phyloP scores from a whole-genome alignment of 2,113 vertebrate species.

The Arenaria interpres region DNA sequence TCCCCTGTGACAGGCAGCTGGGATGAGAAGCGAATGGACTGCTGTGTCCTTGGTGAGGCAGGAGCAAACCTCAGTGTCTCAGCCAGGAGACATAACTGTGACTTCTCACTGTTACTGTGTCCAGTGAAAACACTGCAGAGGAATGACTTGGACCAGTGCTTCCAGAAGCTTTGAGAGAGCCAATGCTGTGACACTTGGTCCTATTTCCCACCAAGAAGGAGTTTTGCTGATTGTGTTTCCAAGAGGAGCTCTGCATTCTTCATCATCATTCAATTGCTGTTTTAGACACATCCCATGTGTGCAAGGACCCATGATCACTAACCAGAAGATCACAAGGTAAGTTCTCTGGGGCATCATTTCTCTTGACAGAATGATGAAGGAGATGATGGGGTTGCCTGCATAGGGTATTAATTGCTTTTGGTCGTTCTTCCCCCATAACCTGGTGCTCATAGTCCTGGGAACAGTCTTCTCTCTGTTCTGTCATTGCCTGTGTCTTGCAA shows the following conservation, averaged over 20 bases:
- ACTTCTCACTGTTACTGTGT: neutral
- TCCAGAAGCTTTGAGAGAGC: neutral
- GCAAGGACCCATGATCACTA: neutral
- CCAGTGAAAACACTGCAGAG: neutral
- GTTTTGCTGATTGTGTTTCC: neutral
- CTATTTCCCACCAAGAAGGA: neutral
- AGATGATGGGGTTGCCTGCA: neutral
- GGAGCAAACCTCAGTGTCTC: neutral
- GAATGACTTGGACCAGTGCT: neutral
- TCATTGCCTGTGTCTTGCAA: neutral
- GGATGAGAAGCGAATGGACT: neutral
- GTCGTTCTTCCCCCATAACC: neutral
- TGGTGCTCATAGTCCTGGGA: neutral
- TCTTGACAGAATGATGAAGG: neutral
- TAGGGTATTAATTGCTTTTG: neutral
- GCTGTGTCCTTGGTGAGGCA: neutral
- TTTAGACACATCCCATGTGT: neutral
- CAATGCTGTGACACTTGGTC: too few species aligned
- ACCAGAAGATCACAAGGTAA: neutral
- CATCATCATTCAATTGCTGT: neutral
- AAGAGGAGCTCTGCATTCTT: neutral
- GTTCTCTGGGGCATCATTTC: neutral
- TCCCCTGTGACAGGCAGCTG: neutral
- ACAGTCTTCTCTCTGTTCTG: neutral
- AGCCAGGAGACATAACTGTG: fast-evolving